These are phyloP conservation scores for Tetragnatha montana DNA, from an alignment of 2,888 invertebrate genomes.

Conservation along the genomic window DNA sequence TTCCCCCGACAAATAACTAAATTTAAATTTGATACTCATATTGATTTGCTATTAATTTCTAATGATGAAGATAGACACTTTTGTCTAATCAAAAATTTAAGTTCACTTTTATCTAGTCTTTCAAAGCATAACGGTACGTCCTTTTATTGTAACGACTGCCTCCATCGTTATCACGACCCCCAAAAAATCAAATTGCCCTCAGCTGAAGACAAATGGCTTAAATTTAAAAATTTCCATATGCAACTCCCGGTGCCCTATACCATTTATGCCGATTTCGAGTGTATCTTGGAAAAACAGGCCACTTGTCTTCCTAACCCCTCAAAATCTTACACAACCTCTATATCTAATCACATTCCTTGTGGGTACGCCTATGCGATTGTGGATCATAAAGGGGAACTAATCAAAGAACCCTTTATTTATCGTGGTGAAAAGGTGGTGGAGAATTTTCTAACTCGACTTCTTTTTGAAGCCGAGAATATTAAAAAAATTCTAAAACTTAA, in stretches of 20 bases:
- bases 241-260: background rate
- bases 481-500: background rate
- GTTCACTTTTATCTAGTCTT: background rate
- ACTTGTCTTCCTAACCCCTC: background rate
- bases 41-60: background rate
- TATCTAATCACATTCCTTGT: no score
- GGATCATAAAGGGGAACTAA: background rate
- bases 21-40: background rate
- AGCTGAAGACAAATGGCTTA: background rate
- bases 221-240: background rate
- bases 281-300: background rate
- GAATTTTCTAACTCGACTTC: background rate
- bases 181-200: background rate
- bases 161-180: background rate
- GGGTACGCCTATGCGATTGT: slow-evolving; percentile 17
- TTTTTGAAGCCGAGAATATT: background rate
- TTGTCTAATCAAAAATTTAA: background rate
- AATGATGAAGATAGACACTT: background rate
- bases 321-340: no score
- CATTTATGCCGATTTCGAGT: slow-evolving; percentile 42
- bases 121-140: background rate
- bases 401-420: slow-evolving; percentile 1
- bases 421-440: slow-evolving; percentile 14
- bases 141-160: background rate
- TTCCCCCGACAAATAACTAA: background rate